Evolutionary conservation across 2,888 invertebrate species (phyloP).

Genomic region (Euspilapteryx auroguttella): DNA sequence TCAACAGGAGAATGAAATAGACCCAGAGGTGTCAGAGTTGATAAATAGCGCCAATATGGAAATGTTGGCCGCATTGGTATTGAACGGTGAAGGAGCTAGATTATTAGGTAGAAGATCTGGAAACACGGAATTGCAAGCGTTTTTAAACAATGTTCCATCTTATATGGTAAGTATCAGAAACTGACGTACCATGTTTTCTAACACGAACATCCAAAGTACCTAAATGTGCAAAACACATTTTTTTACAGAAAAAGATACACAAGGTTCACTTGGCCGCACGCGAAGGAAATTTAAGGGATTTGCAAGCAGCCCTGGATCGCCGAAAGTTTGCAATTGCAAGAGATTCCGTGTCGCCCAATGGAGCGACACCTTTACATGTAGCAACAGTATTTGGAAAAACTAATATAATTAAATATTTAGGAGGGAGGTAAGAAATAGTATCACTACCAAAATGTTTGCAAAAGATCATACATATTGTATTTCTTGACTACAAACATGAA

Average conservation of each 20-base stretch:
- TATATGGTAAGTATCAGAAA: slow-evolving; percentile 70
- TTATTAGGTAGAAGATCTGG: slow-evolving; percentile 69
- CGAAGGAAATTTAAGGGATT: slow-evolving; percentile 80
- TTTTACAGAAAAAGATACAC: slow-evolving; percentile 82
- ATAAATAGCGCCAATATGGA: slow-evolving; percentile 83
- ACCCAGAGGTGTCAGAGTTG: slow-evolving; percentile 67
- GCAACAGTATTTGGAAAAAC: slow-evolving; percentile 84
- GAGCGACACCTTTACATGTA: slow-evolving; percentile 84
- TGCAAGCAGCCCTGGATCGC: slow-evolving; percentile 84
- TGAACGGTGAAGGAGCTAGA: slow-evolving; percentile 85
- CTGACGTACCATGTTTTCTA: background rate
- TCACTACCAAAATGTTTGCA: background rate
- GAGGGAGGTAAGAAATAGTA: slow-evolving; percentile 28
- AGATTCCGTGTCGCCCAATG: slow-evolving; percentile 80
- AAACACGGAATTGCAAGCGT: slow-evolving; percentile 81
- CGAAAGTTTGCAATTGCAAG: slow-evolving; percentile 90
- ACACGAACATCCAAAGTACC: too few relatives aligned
- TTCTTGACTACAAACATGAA: too few relatives aligned
- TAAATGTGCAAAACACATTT: too few relatives aligned
- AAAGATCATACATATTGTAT: background rate
- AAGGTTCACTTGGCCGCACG: slow-evolving; percentile 84
- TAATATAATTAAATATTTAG: slow-evolving; percentile 70
- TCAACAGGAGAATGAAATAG: slow-evolving; percentile 54
- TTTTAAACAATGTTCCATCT: slow-evolving; percentile 82
- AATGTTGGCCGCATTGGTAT: slow-evolving; percentile 83